Evolutionary conservation across 2,888 invertebrate species (phyloP).

Genomic region (Eledone cirrhosa): DNA sequence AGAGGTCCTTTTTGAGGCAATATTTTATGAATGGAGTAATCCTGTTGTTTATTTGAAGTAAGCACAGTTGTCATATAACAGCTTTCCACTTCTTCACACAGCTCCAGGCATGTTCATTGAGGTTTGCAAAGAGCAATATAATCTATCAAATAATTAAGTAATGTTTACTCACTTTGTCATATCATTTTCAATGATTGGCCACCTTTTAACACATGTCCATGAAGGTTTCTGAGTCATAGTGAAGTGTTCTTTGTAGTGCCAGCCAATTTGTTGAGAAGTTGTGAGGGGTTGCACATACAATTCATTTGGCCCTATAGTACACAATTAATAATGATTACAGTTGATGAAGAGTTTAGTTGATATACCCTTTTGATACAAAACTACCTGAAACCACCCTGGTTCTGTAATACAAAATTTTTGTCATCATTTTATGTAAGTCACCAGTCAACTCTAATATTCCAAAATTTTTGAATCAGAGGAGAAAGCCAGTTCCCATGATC

Average conservation of each 20-base stretch:
- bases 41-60: no score
- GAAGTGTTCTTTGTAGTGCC: slow-evolving; percentile 57
- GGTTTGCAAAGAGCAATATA: not conserved
- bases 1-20: no score
- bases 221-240: slow-evolving; percentile 55
- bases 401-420: no score
- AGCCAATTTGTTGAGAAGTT: slow-evolving; percentile 55
- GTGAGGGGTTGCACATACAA: slow-evolving; percentile 56
- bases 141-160: not conserved
- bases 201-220: slow-evolving; percentile 62
- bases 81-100: no score
- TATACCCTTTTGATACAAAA: no score
- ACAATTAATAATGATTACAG: not conserved
- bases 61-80: no score
- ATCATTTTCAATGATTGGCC: slow-evolving; percentile 62
- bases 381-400: no score
- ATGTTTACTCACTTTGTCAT: slow-evolving; percentile 62
- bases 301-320: slow-evolving; percentile 53
- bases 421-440: not conserved
- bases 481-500: no score
- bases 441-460: no score
- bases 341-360: no score
- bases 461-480: no score
- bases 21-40: no score
- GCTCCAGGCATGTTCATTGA: not conserved